These are phyloP conservation scores for Anagrus nilaparvatae DNA, from an alignment of 1,140 invertebrate genomes.

Conservation along the genomic window DNA sequence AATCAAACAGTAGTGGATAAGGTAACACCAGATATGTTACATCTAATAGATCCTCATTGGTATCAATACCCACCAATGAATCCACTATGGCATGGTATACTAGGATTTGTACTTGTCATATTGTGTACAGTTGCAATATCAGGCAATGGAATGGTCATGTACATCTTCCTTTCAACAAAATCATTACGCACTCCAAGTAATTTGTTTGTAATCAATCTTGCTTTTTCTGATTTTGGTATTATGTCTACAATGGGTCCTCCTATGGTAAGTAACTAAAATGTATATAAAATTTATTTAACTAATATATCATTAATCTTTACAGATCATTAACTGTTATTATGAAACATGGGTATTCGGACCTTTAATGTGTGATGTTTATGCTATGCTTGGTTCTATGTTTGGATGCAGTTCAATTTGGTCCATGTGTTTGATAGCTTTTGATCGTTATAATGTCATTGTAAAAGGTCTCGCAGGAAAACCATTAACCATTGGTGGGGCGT, in stretches of 20 bases:
- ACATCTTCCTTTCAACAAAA: slow-evolving; percentile 72
- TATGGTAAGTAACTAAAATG: slow-evolving; percentile 45
- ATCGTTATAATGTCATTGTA: slow-evolving; percentile 79
- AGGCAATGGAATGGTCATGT: slow-evolving; percentile 79
- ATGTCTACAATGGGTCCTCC: slow-evolving; percentile 74
- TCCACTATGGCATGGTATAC: slow-evolving; percentile 66
- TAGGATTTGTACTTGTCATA: slow-evolving; percentile 63
- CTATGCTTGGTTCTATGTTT: slow-evolving; percentile 65
- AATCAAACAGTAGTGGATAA: slow-evolving; percentile 67
- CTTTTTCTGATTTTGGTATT: slow-evolving; percentile 81
- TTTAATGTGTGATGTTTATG: slow-evolving; percentile 73
- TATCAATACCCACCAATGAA: slow-evolving; percentile 64
- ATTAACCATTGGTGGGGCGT: slow-evolving; percentile 56
- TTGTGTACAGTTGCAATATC: slow-evolving; percentile 59
- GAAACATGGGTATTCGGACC: slow-evolving; percentile 80
- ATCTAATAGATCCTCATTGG: slow-evolving; percentile 63
- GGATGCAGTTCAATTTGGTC: slow-evolving; percentile 75
- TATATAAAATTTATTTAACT: neutral
- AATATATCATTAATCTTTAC: neutral
- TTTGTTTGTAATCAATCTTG: slow-evolving; percentile 73
- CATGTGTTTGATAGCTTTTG: slow-evolving; percentile 71
- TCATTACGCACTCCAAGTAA: slow-evolving; percentile 73
- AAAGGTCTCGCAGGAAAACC: slow-evolving; percentile 65
- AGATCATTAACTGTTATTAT: slow-evolving; percentile 69
- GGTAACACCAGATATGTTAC: slow-evolving; percentile 60